Percentiles rank a stretch among this genome's conserved stretches.
Conservation (phyloP, 2,797 vertebrate genomes). For the Paedocypris micromegethes region DNA sequence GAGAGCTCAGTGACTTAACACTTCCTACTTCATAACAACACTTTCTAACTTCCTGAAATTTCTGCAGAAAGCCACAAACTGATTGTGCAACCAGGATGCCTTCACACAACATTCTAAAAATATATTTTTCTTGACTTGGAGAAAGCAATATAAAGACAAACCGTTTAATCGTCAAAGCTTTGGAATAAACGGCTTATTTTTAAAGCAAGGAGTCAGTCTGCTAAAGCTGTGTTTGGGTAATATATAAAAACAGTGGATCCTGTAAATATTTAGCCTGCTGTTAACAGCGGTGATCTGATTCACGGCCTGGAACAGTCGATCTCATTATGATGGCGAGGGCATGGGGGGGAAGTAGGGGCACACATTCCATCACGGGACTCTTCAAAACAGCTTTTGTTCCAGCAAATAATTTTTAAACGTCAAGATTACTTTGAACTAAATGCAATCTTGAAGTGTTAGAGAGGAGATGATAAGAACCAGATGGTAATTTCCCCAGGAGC, state of each 20-base stretch:
- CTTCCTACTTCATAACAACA: conserved; percentile 26
- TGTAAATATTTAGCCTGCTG: conserved; percentile 29
- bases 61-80: not conserved
- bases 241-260: not conserved
- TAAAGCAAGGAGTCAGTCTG: conserved; percentile 1
- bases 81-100: not conserved
- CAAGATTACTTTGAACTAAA: no score
- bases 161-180: conserved; percentile 2
- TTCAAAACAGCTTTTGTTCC: conserved; percentile 17
- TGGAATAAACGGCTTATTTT: not conserved
- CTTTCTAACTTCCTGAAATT: conserved; percentile 25
- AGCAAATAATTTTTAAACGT: no score
- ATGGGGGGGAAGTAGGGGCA: not conserved
- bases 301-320: conserved; percentile 2
- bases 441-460: no score
- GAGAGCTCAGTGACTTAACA: not conserved
- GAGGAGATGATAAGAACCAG: not conserved
- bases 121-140: not conserved
- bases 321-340: not conserved
- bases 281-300: conserved; percentile 3
- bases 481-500: not conserved
- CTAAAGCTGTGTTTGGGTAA: conserved; percentile 14
- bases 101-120: not conserved
- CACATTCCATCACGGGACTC: not conserved
- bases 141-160: not conserved